Conservation (phyloP, 2,797 vertebrate species). For the Anguilla megastoma region DNA sequence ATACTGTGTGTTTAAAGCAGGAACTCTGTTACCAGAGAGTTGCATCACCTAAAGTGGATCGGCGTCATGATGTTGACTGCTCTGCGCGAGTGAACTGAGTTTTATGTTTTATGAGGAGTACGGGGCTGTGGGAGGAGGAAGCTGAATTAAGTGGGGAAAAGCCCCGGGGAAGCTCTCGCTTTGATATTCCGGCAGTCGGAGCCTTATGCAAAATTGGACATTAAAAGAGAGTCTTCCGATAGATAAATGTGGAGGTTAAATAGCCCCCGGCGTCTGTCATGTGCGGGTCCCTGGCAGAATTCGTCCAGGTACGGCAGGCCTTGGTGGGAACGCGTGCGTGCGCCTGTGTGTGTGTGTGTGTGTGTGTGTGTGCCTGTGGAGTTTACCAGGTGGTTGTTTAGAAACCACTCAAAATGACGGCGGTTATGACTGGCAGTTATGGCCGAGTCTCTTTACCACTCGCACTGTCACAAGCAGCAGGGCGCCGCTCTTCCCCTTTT, state of each 20-base stretch:
- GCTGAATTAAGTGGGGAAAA: conserved; percentile 49
- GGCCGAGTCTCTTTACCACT: not conserved
- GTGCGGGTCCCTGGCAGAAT: conserved; percentile 47
- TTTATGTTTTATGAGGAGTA: not conserved
- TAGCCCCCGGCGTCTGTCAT: conserved; percentile 42
- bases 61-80: conserved; percentile 53
- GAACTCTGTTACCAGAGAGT: conserved; percentile 54
- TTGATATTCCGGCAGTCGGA: conserved; percentile 61
- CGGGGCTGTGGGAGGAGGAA: conserved; percentile 35
- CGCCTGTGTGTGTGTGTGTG: conserved; percentile 32
- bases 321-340: not conserved
- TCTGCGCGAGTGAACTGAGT: conserved; percentile 48
- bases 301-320: conserved; percentile 36
- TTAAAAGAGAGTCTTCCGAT: conserved; percentile 59
- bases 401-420: not conserved
- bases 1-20: not conserved
- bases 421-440: not conserved
- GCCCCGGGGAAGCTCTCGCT: conserved; percentile 50
- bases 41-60: conserved; percentile 62
- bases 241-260: conserved; percentile 57
- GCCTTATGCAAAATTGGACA: conserved; percentile 61
- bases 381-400: not conserved
- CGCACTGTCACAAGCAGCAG: not conserved
- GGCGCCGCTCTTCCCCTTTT: not conserved
- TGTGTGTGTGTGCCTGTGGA: not conserved